These are phyloP conservation scores for Melanocharis versteri DNA, from an alignment of 2,113 vertebrate species.

Conservation along the genomic window DNA sequence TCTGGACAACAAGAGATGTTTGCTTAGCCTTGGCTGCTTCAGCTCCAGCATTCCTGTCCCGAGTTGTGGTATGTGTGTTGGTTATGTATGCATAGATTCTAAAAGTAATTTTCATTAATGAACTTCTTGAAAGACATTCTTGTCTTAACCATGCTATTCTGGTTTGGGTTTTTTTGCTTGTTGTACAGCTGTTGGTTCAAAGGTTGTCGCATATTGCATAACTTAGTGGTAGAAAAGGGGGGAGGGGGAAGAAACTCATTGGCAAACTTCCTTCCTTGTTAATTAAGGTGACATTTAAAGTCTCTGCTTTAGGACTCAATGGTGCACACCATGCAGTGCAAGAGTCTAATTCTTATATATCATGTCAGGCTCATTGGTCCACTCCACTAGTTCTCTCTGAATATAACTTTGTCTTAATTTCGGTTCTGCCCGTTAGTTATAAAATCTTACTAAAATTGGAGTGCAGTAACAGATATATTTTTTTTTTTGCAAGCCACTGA, in stretches of 20 bases:
- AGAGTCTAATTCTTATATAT: background rate
- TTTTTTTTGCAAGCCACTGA: background rate
- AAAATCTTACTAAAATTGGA: slow-evolving; percentile 2
- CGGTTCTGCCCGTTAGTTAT: background rate
- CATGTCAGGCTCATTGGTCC: background rate
- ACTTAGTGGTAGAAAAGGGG: background rate
- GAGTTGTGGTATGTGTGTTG: background rate
- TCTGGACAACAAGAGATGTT: background rate
- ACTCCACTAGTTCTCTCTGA: background rate
- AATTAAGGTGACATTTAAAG: slow-evolving; percentile 6
- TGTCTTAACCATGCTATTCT: background rate
- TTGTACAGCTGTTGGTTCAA: slow-evolving; percentile 31
- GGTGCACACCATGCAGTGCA: background rate
- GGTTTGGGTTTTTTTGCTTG: background rate
- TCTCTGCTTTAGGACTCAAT: background rate
- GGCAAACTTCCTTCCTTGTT: slow-evolving; percentile 50
- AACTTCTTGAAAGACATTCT: slow-evolving; percentile 5
- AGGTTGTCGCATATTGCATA: slow-evolving; percentile 30
- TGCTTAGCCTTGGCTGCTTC: background rate
- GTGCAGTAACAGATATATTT: background rate
- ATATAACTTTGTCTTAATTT: background rate
- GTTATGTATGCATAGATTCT: background rate
- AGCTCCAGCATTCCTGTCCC: background rate
- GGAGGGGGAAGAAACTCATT: background rate
- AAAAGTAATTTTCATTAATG: slow-evolving; percentile 13